phyloP scores from a whole-genome alignment of 2,113 vertebrate genomes.

The Balaeniceps rex region DNA sequence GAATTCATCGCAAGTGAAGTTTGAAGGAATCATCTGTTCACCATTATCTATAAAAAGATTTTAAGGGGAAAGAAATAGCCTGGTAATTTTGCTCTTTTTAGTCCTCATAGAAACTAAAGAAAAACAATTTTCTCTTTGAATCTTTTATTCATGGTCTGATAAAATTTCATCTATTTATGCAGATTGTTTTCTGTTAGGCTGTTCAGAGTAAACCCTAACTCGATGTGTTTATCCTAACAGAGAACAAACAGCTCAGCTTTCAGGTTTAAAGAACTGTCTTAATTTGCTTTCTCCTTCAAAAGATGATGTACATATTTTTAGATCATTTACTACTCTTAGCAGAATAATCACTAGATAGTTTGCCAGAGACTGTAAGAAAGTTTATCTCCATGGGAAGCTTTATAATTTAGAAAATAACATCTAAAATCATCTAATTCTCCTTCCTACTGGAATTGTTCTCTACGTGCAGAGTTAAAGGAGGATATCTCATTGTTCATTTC shows the following conservation, averaged over 20 bases:
- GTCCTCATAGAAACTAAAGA: background rate
- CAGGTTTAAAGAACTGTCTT: background rate
- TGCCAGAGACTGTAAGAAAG: background rate
- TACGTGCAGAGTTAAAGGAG: background rate
- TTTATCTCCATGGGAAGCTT: background rate
- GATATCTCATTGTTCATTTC: background rate
- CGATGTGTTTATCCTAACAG: background rate
- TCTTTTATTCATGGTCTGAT: slow-evolving; percentile 14
- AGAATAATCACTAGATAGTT: background rate
- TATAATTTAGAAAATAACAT: slow-evolving; percentile 18
- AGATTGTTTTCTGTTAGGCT: slow-evolving; percentile 5
- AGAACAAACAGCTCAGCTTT: background rate
- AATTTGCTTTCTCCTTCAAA: slow-evolving; percentile 1
- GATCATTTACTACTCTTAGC: slow-evolving; percentile 3
- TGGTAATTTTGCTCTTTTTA: background rate
- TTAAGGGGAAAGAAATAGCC: slow-evolving; percentile 24
- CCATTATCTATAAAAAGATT: slow-evolving; percentile 7
- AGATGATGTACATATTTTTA: background rate
- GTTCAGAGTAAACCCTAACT: background rate
- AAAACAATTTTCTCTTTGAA: background rate
- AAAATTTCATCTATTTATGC: slow-evolving; percentile 18
- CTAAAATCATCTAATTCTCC: background rate
- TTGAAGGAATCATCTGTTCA: slow-evolving; percentile 60
- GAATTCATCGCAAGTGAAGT: slow-evolving; percentile 20
- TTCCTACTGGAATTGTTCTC: background rate